Evolutionary conservation across 2,797 vertebrate species (phyloP), one percentile per base, ranked within the genome.

Genomic region (Danio kyathit): DNA sequence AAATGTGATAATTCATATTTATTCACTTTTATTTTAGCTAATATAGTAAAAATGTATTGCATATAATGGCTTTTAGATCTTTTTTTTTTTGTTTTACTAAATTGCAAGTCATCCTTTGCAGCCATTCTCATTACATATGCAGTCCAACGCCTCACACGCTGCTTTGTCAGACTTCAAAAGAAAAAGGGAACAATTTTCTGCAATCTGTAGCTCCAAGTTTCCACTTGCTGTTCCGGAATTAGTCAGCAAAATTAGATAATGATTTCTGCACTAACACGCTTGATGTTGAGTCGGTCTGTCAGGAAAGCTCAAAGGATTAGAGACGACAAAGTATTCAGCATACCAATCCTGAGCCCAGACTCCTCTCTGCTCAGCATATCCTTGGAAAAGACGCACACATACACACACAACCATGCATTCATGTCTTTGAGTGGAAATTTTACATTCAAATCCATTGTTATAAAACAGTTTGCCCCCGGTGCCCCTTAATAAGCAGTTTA

Each of bases 231-330:
- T 17, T 52, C 51, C 38, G 43, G 65, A 84, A 80, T 83, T 78
- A 79, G 70, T 82, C 83, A 82, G 81, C 82, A 76, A 76, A 80
- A 85, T 80, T 44, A 76, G 57, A 78, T 51, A 17, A 49, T 46
- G 64, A 21, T 67, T 60, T 52, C 57, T 79, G 65, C 52, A 2
- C 57, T 71, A 60, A 65, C 51, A 29, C 10, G 21, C 16, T 43
- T 77, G 38, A 70, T 86, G 82, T 81, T 75, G 79, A 77, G 65
- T 60, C 60, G 48, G 46, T 63, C 43, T 60, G 79, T 56, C 65
- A 81, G 79, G 51, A 52, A 57, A 76, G 81, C 82, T 84, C 80
- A 81, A 54, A 84, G 57, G 80, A 81, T 80, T 83, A 81, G 63
- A 46, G 38, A n/a, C 10, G 10, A 52, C 44, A 78, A 65, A 80